Conservation (phyloP, 2,888 invertebrate genomes). For the Diarsia brunnea region DNA sequence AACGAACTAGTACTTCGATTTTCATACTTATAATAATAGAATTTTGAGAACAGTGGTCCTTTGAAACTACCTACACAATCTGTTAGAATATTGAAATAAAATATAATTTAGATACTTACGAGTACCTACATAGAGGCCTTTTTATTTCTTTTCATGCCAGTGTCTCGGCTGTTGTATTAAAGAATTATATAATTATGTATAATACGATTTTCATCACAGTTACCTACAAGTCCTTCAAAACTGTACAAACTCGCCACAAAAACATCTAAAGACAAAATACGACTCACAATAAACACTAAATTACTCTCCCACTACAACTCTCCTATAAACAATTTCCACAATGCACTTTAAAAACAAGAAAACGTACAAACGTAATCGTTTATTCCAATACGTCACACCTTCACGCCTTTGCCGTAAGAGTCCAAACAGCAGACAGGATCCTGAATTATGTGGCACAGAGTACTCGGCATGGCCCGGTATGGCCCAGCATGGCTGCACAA, state of each 20-base stretch:
- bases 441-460: constrained; percentile 80
- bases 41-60: not conserved
- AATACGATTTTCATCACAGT: too few species aligned
- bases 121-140: not conserved
- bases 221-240: too few species aligned
- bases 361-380: constrained; percentile 66
- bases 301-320: constrained; percentile 6
- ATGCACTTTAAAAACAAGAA: constrained; percentile 55
- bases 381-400: constrained; percentile 71
- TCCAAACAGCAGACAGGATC: constrained; percentile 85
- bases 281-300: constrained; percentile 26
- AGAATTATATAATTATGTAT: too few species aligned
- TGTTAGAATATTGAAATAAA: not conserved
- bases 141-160: constrained; percentile 4
- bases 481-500: constrained; percentile 73
- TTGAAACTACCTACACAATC: constrained; percentile 11
- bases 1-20: not conserved
- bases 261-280: not conserved
- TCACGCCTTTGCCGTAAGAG: constrained; percentile 73
- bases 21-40: not conserved
- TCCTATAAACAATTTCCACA: constrained; percentile 55
- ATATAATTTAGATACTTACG: not conserved
- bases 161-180: constrained; percentile 34
- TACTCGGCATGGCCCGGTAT: constrained; percentile 46
- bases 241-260: not conserved